phyloP scores from a whole-genome alignment of 2,797 vertebrate genomes.

The Streptopelia turtur region DNA sequence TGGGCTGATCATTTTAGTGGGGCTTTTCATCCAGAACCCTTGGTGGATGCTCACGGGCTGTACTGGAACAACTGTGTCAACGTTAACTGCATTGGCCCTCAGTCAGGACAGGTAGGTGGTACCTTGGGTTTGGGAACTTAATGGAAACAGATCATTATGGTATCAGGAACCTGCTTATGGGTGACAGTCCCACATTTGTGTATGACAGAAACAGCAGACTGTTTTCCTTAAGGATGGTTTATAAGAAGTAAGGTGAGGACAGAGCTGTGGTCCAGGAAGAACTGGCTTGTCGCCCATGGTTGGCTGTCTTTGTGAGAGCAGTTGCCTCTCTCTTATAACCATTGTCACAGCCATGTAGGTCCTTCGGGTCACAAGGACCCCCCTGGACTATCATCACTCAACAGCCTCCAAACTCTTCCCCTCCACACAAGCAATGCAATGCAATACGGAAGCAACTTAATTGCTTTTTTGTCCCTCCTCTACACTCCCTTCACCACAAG shows the following conservation, averaged over 20 bases:
- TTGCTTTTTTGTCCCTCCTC: background rate
- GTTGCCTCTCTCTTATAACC: background rate
- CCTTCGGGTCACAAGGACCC: background rate
- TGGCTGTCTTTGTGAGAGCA: background rate
- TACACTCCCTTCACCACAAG: background rate
- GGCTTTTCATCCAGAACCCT: slow-evolving; percentile 91
- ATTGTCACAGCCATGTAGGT: background rate
- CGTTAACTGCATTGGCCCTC: slow-evolving; percentile 88
- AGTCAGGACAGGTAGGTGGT: slow-evolving; percentile 87
- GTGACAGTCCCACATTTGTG: rapidly evolving
- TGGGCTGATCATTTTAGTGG: slow-evolving; percentile 88
- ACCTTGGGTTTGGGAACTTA: rapidly evolving
- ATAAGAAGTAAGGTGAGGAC: background rate
- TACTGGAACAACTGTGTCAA: slow-evolving; percentile 86
- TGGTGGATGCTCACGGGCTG: slow-evolving; percentile 92
- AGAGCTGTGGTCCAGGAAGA: background rate
- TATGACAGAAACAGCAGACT: background rate
- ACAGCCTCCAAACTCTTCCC: background rate
- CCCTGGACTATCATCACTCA: no score
- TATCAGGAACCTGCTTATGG: background rate
- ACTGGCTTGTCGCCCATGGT: background rate
- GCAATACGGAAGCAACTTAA: background rate
- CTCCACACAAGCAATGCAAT: rapidly evolving
- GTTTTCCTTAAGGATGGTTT: background rate
- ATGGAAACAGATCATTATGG: background rate